Evolutionary conservation across 2,888 invertebrate species (phyloP).

Genomic region (Drosophila planitibia): DNA sequence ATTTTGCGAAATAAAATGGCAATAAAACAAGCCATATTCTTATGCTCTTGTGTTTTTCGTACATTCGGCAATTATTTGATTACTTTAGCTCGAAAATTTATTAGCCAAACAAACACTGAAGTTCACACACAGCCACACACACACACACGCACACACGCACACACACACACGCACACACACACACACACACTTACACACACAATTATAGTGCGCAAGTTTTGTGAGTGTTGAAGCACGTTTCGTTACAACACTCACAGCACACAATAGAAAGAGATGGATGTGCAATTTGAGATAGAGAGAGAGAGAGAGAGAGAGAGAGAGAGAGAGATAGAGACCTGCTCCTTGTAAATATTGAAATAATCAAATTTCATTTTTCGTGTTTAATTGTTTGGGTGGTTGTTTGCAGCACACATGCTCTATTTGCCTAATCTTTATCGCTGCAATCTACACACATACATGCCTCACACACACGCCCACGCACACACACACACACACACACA

Average conservation of each 20-base stretch:
- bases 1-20: constrained; percentile 77
- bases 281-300: not conserved
- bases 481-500: not conserved
- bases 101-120: constrained; percentile 76
- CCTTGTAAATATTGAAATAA: constrained; percentile 73
- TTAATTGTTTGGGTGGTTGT: constrained; percentile 66
- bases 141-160: constrained; percentile 10
- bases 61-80: constrained; percentile 79
- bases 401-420: constrained; percentile 25
- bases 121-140: constrained; percentile 50
- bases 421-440: constrained; percentile 25
- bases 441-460: not conserved
- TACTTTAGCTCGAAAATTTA: constrained; percentile 77
- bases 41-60: constrained; percentile 68
- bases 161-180: not conserved
- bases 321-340: not conserved
- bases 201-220: constrained; percentile 25
- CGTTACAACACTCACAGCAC: constrained; percentile 13
- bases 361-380: constrained; percentile 66
- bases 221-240: constrained; percentile 59
- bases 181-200: not conserved
- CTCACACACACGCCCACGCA: not conserved
- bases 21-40: constrained; percentile 73
- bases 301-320: not conserved
- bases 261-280: constrained; percentile 4